These are phyloP conservation scores for Bombus breviceps DNA, from an alignment of 1,140 invertebrate genomes.

Conservation along the genomic window DNA sequence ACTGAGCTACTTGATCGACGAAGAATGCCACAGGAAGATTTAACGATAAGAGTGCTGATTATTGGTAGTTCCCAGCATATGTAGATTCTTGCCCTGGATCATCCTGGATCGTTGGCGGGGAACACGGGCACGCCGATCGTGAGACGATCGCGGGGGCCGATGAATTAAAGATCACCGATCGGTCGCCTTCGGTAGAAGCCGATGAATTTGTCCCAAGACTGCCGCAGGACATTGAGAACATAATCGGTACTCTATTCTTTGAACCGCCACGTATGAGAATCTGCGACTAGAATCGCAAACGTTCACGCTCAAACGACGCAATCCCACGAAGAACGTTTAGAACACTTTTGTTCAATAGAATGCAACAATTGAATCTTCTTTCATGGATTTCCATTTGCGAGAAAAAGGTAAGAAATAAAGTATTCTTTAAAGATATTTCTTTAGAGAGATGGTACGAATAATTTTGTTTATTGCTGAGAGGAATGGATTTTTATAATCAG, in stretches of 20 bases:
- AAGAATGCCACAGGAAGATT: background rate
- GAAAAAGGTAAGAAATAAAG: background rate
- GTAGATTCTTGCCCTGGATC: slow-evolving; percentile 64
- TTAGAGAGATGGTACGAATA: too few species aligned
- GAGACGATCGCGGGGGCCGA: slow-evolving; percentile 65
- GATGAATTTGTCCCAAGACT: slow-evolving; percentile 67
- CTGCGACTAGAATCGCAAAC: slow-evolving; percentile 8
- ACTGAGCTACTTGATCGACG: background rate
- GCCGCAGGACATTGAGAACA: slow-evolving; percentile 44
- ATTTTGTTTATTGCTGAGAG: too few species aligned
- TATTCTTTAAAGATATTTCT: background rate
- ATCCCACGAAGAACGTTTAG: background rate
- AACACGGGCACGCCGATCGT: slow-evolving; percentile 67
- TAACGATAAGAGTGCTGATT: slow-evolving; percentile 37
- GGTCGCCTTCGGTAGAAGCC: slow-evolving; percentile 59
- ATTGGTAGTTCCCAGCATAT: slow-evolving; percentile 68
- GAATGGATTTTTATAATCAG: fast-evolving
- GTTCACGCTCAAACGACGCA: background rate
- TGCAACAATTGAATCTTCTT: too few species aligned
- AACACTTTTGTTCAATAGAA: background rate
- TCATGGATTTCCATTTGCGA: too few species aligned
- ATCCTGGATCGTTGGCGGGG: slow-evolving; percentile 58
- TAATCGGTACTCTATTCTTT: slow-evolving; percentile 62
- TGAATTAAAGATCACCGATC: slow-evolving; percentile 72
- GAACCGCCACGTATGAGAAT: slow-evolving; percentile 25